phyloP scores from a whole-genome alignment of 2,888 invertebrate species.

The Darwinula stevensoni region DNA sequence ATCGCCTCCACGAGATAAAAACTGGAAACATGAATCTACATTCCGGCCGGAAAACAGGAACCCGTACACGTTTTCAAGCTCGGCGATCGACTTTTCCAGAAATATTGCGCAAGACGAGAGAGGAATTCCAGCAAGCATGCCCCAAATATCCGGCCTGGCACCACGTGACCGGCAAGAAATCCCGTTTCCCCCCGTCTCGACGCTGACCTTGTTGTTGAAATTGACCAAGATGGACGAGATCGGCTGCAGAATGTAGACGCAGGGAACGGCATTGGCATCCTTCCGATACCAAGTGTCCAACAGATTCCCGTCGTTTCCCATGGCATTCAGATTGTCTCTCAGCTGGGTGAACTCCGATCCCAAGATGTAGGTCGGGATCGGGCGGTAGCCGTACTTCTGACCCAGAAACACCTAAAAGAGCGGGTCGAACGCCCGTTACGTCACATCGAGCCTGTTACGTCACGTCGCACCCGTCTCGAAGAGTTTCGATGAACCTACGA shows the following conservation, averaged over 20 bases:
- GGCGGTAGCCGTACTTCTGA: slow-evolving; percentile 93
- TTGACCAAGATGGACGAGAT: slow-evolving; percentile 88
- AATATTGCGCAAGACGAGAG: no score
- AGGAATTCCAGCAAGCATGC: no score
- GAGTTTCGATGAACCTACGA: slow-evolving; percentile 33
- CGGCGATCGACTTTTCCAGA: no score
- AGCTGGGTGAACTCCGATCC: slow-evolving; percentile 67
- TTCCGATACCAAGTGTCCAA: slow-evolving; percentile 86
- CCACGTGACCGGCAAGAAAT: no score
- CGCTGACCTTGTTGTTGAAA: slow-evolving; percentile 73
- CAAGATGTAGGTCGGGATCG: slow-evolving; percentile 78
- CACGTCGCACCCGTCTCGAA: no score
- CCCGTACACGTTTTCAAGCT: no score
- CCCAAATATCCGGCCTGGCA: no score
- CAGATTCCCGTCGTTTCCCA: slow-evolving; percentile 47
- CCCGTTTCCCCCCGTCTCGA: no score
- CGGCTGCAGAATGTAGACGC: slow-evolving; percentile 75
- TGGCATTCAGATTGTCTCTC: slow-evolving; percentile 49
- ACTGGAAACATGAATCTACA: no score
- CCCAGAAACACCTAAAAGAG: slow-evolving; percentile 49
- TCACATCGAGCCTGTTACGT: not conserved
- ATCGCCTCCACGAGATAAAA: no score
- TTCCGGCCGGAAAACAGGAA: slow-evolving; percentile 6
- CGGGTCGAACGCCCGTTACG: not conserved
- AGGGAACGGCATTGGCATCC: slow-evolving; percentile 83